Evolutionary conservation across 2,797 vertebrate species (phyloP).

Genomic region (Sciurus vulgaris): DNA sequence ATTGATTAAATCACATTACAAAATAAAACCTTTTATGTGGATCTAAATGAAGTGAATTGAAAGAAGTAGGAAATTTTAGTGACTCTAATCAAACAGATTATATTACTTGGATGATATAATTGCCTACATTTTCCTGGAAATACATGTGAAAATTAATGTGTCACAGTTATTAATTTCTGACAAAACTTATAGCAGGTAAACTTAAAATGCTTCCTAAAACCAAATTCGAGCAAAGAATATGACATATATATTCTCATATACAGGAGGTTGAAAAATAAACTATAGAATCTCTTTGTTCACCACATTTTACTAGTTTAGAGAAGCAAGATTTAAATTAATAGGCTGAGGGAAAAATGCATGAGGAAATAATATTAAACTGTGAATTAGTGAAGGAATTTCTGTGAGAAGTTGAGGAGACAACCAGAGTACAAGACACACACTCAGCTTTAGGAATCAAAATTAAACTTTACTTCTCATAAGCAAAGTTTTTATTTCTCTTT

Average conservation of each 20-base stretch:
- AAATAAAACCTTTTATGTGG: not conserved
- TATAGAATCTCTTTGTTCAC: not conserved
- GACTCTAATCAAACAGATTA: not conserved
- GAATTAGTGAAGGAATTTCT: not conserved
- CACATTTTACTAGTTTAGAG: not conserved
- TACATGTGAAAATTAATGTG: conserved; percentile 1
- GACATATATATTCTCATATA: not conserved
- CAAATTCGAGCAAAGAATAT: not conserved
- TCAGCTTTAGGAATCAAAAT: not conserved
- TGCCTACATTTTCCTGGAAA: not conserved
- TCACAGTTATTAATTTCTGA: not conserved
- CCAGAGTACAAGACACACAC: not conserved
- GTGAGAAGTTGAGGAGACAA: not conserved
- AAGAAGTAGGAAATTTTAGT: conserved; percentile 27
- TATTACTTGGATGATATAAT: not conserved
- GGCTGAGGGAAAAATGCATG: not conserved
- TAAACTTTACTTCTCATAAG: not conserved
- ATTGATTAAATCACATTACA: not conserved
- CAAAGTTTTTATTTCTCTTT: not conserved
- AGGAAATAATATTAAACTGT: not conserved
- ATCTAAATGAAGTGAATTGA: not conserved
- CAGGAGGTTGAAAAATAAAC: not conserved
- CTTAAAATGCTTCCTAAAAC: conserved; percentile 45
- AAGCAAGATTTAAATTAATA: not conserved
- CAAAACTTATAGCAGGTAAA: not conserved